Evolutionary conservation across 2,113 vertebrate species (phyloP), one percentile per base, ranked within the genome.

Genomic region (Athene noctua): DNA sequence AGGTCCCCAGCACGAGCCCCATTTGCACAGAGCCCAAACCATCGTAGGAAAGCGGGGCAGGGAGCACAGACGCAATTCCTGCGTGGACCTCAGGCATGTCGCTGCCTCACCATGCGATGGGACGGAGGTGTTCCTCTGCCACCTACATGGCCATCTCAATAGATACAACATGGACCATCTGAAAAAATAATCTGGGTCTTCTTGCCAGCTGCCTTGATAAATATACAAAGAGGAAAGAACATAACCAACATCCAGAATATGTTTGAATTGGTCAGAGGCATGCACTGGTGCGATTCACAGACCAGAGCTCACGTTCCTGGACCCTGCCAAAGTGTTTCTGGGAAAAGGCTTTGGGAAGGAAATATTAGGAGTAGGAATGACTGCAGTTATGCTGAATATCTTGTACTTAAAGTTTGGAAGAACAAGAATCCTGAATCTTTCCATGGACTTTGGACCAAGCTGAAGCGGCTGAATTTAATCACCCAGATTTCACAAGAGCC

Each of bases 71-170:
- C 63, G 26, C 36, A 66, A 30, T 11, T 23, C 14, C 19, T 18
- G 42, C 46, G 46, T 1, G 0, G 32, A 54, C 40, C 30, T 55
- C 3, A 3, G n/a, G 15, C 4, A 7, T 6, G 38, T 32, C 63
- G 46, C 25, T 11, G 6, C 44, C 16, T 42, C 2, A 2, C 29
- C 57, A 8, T 0, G 3, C 2, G 0, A 13, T 5, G 63, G 42
- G n/a, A 40, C 1, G 11, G 62, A 68, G 57, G 5, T 42, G 25
- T 44, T 94, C 66, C 44, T 52, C 70, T 26, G 32, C 26, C 59
- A 36, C 12, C 63, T 13, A 4, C 38, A 0, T 1, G 46, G 61
- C 57, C 57, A 30, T 3, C 73, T 61, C 18, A 25, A 11, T 11
- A 20, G 18, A 36, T 27, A 67, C 0, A 3, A 55, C 46, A 34